Evolutionary conservation across 2,797 vertebrate species (phyloP), one percentile per base, ranked within the genome.

Genomic region (Zalophus californianus): DNA sequence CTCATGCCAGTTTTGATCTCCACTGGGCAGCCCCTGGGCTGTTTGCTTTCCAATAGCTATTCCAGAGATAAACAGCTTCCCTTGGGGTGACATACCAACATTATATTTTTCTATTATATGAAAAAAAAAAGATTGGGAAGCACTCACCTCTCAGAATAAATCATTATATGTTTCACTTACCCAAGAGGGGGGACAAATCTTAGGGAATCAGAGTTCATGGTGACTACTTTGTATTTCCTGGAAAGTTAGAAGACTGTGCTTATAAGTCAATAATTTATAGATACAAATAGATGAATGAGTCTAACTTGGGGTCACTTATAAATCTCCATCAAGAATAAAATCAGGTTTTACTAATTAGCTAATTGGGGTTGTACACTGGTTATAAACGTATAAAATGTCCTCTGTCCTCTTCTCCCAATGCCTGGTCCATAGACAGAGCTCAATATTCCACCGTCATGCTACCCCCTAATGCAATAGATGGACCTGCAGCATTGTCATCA

Each of bases 241-340:
- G 50, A 68, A 83, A 84, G 29, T 95, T 68, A 79, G 64, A 79
- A 72, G 44, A 92, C 7, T 80, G 52, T 70, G 12, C 52, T 66
- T 90, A 10, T 62, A 90, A 89, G 91, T 79, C 62, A 89, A 32
- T 83, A 86, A 80, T 58, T 79, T 73, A 7, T 38, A 72, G 50
- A 70, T 62, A 54, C 73, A 86, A 72, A 50, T 90, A 89, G 5
- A 66, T 72, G 18, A 88, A 62, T 13, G 12, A 50, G 14, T 73
- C 3, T 66, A 66, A 80, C 14, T 62, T 41, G 48, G 35, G 29
- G 54, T 77, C 58, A 77, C 9, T 72, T 64, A 35, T 41, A 78
- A 48, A 92, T 80, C 7, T 93, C 52, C 52, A 35, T 84, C 50
- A 75, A 95, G 32, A 48, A 87, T 35, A 85, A 85, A 96, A 44